Evolutionary conservation across 2,888 invertebrate genomes (phyloP).

Genomic region (Drosophila vallismaia): DNA sequence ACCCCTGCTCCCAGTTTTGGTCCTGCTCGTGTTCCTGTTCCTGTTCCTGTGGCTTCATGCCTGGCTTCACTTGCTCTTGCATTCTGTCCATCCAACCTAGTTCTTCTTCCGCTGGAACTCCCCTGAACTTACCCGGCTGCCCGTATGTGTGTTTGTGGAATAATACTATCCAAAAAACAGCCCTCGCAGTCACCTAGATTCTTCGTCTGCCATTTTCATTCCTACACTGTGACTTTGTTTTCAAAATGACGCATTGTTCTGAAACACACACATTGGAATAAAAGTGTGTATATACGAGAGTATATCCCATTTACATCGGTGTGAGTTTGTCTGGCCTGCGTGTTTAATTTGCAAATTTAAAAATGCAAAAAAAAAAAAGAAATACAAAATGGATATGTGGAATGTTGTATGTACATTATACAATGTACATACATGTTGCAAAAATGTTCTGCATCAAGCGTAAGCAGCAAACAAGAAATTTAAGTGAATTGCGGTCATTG

Average conservation of each 20-base stretch:
- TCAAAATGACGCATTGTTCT: slow-evolving; percentile 76
- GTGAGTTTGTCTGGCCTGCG: slow-evolving; percentile 45
- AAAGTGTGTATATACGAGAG: slow-evolving; percentile 4
- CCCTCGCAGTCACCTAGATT: slow-evolving; percentile 71
- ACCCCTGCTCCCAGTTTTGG: slow-evolving; percentile 25
- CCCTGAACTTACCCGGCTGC: background rate
- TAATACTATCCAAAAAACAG: slow-evolving; percentile 35
- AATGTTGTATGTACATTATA: slow-evolving; percentile 38
- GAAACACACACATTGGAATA: slow-evolving; percentile 28
- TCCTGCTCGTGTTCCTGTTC: slow-evolving; percentile 24
- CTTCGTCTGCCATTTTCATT: slow-evolving; percentile 49
- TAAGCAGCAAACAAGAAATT: slow-evolving; percentile 51
- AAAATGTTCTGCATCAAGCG: slow-evolving; percentile 52
- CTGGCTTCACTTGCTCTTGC: slow-evolving; percentile 52
- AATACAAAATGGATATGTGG: slow-evolving; percentile 5
- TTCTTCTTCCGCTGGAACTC: slow-evolving; percentile 9
- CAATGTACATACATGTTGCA: slow-evolving; percentile 62
- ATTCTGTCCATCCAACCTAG: slow-evolving; percentile 56
- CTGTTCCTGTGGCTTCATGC: slow-evolving; percentile 51
- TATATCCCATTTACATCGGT: background rate
- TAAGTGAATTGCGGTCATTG: slow-evolving; percentile 72
- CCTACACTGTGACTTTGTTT: slow-evolving; percentile 48
- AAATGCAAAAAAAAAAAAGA: slow-evolving; percentile 23
- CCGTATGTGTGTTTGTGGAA: slow-evolving; percentile 34
- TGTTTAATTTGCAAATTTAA: slow-evolving; percentile 70